Evolutionary conservation across 2,113 vertebrate genomes (phyloP), one percentile per base, ranked within the genome.

Genomic region (Podocnemis expansa): DNA sequence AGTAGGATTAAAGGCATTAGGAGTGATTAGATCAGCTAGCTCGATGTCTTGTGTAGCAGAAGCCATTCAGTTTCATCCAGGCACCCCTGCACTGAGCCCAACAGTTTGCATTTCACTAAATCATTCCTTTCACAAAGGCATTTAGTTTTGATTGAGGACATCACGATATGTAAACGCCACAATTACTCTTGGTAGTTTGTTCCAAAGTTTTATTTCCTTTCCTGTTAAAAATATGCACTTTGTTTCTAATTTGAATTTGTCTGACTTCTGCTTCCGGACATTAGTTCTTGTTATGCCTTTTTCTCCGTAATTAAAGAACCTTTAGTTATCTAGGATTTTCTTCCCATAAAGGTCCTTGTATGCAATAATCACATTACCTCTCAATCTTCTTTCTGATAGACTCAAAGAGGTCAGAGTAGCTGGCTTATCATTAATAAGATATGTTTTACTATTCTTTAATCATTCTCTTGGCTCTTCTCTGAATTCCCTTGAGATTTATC

Each of bases 121-220:
- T 58, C 41, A n/a, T 7, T 73, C 85, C 49, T 91, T 96, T 43
- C 43, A 91, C 51, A 80, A 95, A 58, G 89, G 86, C 27, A 47
- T 47, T 7, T 11, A 78, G 49, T 75, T 84, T 56, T 75, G 43
- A 41, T 88, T 91, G 70, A 83, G 91, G 67, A 58, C 34, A 63
- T 75, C 43, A 82, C 54, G n/a, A 75, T 43, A 67, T 82, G 85
- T 31, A 91, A 87, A 95, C 84, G 86, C 78, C 79, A 79, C 81
- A n/a, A 56, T 88, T 93, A 94, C 49, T 17, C 14, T 87, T 85
- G 67, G 76, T 89, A 79, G 21, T 60, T 92, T 91, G 21, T 91
- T 92, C 82, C 60, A 70, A 78, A 60, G 82, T 89, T 94, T 96
- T 92, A 93, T 92, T 92, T 93, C 93, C 91, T 43, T 19, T 81